Evolutionary conservation across 2,113 vertebrate species (phyloP).

Genomic region (Heterotilapia buettikoferi): DNA sequence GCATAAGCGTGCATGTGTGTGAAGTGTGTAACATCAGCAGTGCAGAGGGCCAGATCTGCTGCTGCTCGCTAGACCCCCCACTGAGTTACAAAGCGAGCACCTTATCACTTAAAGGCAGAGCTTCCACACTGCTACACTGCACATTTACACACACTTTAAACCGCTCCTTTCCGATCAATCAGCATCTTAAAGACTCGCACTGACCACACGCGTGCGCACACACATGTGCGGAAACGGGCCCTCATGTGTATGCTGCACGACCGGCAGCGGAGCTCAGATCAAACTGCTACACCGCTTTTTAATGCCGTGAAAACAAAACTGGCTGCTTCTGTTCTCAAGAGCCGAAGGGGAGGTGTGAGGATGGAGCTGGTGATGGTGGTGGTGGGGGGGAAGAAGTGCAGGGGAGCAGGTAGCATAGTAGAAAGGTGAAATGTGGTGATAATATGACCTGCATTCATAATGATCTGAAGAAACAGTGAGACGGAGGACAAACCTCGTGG

Average conservation of each 20-base stretch:
- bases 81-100: conserved; percentile 69
- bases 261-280: conserved; percentile 14
- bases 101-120: conserved; percentile 68
- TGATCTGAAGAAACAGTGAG: not conserved
- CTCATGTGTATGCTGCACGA: conserved; percentile 23
- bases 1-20: not conserved
- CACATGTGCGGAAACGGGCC: not conserved
- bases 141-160: conserved; percentile 28
- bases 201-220: not conserved
- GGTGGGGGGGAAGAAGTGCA: not conserved
- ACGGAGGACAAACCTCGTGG: not conserved
- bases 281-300: conserved; percentile 37
- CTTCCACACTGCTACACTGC: conserved; percentile 26
- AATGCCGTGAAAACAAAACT: conserved; percentile 48
- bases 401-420: not conserved
- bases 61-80: conserved; percentile 43
- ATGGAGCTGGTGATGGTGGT: not conserved
- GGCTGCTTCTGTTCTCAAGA: not conserved
- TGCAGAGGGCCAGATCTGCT: conserved; percentile 44
- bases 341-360: not conserved
- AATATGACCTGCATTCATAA: not conserved
- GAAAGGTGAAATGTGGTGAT: not conserved
- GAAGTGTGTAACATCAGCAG: conserved; percentile 23
- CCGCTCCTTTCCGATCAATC: conserved; percentile 17
- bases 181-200: conserved; percentile 2